Base-by-base conservation (phyloP, 2,888 invertebrate species). In the Hanleya hanleyi region DNA sequence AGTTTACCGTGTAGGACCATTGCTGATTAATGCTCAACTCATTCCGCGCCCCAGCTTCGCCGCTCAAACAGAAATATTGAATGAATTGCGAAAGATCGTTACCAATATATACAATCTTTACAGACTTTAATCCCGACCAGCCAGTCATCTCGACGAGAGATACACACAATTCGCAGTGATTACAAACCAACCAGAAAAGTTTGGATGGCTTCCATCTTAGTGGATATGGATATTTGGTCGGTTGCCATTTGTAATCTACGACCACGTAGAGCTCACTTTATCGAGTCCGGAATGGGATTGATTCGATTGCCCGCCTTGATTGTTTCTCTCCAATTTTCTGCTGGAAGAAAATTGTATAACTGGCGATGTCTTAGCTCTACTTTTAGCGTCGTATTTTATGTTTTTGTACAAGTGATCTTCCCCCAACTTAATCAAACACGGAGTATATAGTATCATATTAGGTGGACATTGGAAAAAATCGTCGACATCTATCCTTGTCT, bases 31-130 rank as follows among this genome's bases (percentile, higher is more conserved):
- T 22, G 26, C 41, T 32, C 18, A 32, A 4, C 18, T 15, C 57
- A 32, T 57, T 57, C 29, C 57, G 4, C 22, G 26, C 12, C 12
- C 57, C 32, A 57, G 57, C 57, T 57, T 57, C 57, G 1, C 32
- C 29, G 57, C 57, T 57, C 57, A 57, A 57, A 57, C 57, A 57
- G 57, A 57, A 57, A 57, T 57, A 57, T 57, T 57, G 57, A 57
- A 22, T 22, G 57, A 57, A 57, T 57, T 57, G 32, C 57, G 29
- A 22, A 57, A 22, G 57, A 57, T 57, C 57, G 57, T 29, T 57
- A 57, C 57, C 57, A 22, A 57, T 57, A 57, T 29, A 57, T 57
- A 57, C 57, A 29, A 57, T 57, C 29, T 57, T 57, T 29, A 57
- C 29, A 22, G 57, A 57, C 29, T 57, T 57, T 57, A 57, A 57